Evolutionary conservation across 2,797 vertebrate genomes (phyloP), one percentile per base, ranked within the genome.

Genomic region (Leontocebus nigricollis): DNA sequence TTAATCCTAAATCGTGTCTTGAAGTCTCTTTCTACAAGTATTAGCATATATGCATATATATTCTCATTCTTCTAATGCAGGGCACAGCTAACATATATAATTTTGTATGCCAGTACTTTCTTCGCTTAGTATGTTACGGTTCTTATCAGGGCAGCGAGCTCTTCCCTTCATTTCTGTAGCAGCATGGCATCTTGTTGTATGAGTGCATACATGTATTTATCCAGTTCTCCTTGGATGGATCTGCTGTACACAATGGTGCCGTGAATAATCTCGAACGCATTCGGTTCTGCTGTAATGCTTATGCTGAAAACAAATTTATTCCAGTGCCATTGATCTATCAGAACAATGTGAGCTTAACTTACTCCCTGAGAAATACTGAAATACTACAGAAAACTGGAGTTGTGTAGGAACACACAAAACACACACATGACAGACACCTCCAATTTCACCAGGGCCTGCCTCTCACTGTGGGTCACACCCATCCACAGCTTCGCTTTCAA

Each of bases 381-480:
- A 30, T 36, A 44, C 5, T 67, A 20, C 4, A 36, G 87, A 59
- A 26, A 61, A 22, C 33, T 2, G 17, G 48, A 61, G 52, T 39
- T 26, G 14, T 48, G 30, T 48, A n/a, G 76, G 67, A 59, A 27
- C 11, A 27, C 20, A 30, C 20, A 3, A 7, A 33, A 39, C 80
- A 24, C 48, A n/a, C 4, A 36, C 67, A 22, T 55, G 52, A 70
- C 67, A 36, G 22, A 9, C 33, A 46, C 27, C 14, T 33, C 57
- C 1, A 8, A 15, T 30, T 30, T 41, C 14, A 0, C 44, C 77
- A 5, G 72, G 0, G 0, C 11, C 75, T 24, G 22, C 72, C 4
- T 11, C 48, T 44, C 81, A 50, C 6, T 0, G 1, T 11, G 70
- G 41, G 39, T 50, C 64, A 50, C 22, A 36, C 13, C 4, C 22